These are phyloP conservation scores for Barnardius zonarius DNA, from an alignment of 2,113 vertebrate species.

Conservation along the genomic window DNA sequence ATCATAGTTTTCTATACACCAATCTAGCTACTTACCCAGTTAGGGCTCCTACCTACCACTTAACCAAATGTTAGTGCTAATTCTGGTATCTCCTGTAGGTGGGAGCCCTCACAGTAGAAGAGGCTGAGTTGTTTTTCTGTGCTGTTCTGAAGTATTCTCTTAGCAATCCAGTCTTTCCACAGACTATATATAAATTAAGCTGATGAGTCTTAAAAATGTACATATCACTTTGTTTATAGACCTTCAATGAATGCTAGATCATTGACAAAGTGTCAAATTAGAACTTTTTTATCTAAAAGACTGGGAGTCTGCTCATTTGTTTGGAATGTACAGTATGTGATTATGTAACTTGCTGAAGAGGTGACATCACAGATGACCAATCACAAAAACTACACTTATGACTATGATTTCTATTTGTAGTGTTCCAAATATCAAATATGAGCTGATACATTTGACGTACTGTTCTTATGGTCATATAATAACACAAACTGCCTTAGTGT, in stretches of 20 bases:
- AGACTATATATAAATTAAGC: neutral
- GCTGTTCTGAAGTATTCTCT: neutral
- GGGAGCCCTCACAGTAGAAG: neutral
- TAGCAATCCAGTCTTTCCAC: slow-evolving; percentile 6
- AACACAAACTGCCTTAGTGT: neutral
- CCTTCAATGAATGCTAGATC: neutral
- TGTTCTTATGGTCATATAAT: neutral
- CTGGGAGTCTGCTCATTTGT: neutral
- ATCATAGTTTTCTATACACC: neutral
- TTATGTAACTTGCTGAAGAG: neutral
- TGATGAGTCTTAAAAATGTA: neutral
- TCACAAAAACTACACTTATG: neutral
- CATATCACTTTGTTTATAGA: neutral
- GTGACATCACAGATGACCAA: neutral
- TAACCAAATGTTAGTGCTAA: slow-evolving; percentile 52
- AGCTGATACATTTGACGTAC: neutral
- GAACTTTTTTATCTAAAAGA: neutral
- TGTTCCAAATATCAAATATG: neutral
- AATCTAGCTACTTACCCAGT: neutral
- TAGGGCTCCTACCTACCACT: slow-evolving; percentile 27
- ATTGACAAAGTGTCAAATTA: slow-evolving; percentile 22
- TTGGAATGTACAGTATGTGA: neutral
- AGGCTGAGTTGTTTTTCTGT: slow-evolving; percentile 12
- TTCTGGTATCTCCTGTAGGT: slow-evolving; percentile 43
- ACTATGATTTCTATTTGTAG: neutral